These are phyloP conservation scores for Okapia johnstoni DNA, from an alignment of 2,113 vertebrate species.

Conservation along the genomic window DNA sequence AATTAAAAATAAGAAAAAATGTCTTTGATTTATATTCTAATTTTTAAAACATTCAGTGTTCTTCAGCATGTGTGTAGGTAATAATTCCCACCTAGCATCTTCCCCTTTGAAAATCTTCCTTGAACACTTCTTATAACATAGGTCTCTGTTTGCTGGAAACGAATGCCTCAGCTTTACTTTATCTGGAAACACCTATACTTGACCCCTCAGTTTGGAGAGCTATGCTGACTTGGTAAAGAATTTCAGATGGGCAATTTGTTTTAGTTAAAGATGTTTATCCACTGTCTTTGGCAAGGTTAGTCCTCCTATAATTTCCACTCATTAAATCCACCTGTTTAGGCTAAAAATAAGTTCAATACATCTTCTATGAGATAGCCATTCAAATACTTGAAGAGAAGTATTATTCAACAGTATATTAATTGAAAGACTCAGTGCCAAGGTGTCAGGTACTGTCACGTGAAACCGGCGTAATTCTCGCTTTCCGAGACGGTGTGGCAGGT, in stretches of 20 bases:
- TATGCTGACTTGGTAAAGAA: not conserved
- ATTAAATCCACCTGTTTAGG: not conserved
- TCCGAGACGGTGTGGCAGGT: not conserved
- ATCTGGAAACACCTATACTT: not conserved
- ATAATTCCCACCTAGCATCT: not conserved
- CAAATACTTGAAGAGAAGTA: not conserved
- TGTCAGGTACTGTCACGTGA: not conserved
- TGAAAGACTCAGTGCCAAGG: not conserved
- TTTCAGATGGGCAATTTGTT: not conserved
- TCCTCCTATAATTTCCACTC: not conserved
- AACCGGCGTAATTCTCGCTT: not conserved
- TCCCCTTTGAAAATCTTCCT: not conserved
- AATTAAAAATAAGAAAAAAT: not conserved
- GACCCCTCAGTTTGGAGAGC: not conserved
- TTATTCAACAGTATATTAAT: not conserved
- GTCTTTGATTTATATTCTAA: not conserved
- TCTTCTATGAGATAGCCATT: not conserved
- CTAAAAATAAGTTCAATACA: not conserved
- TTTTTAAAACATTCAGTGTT: not conserved
- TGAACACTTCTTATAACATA: not conserved
- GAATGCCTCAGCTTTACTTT: not conserved
- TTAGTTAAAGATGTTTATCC: not conserved
- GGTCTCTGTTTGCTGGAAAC: not conserved
- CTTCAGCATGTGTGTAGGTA: not conserved
- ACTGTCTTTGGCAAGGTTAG: not conserved